Evolutionary conservation across 2,113 vertebrate species (phyloP), one percentile per base, ranked within the genome.

Genomic region (Macquaria ambigua): DNA sequence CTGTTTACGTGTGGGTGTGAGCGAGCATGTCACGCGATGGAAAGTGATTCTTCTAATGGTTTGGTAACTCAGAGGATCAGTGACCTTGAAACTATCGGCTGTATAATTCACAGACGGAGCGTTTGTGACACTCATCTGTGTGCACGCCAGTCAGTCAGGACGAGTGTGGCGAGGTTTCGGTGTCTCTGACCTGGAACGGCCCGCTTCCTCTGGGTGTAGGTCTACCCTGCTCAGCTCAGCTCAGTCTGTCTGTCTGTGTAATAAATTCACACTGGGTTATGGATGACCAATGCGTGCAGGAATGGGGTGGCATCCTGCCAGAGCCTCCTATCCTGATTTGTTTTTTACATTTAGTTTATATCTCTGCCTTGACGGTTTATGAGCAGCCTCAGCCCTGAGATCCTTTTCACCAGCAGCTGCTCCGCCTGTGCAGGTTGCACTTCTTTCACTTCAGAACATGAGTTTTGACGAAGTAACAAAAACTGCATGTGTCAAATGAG

Each of bases 171-270:
- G 20, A 79, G 87, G 82, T 83, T 74, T 77, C 10, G 43, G 72
- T 74, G 83, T 82, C 78, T 92, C 74, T 91, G 91, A 93, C 89
- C 92, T 92, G 86, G 79, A 92, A 83, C 31, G 74, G 84, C 83
- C 28, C 0, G 71, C 23, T 84, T 71, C 67, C 55, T 81, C 53
- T 10, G 80, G 76, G 63, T 69, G 55, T 58, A 25, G 73, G 75
- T 84, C 84, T 20, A 20, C 66, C 12, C 58, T 3, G 72, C 79
- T 83, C 73, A 0, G 67, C 63, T 82, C 74, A 6, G 74, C 62
- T 56, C 77, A 25, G 72, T 73, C 74, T 55, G 73, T 66, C 85
- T 74, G 82, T 79, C 87, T 39, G 74, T n/a, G 83, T 78, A 69
- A 93, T 89, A 82, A 88, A 92, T 87, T 74, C 79, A 81, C 79